A percentile compares a stretch with the other conserved stretches of the same genome.
Evolutionary conservation across 2,888 invertebrate species (phyloP).

Genomic region (Caenorhabditis sp.): DNA sequence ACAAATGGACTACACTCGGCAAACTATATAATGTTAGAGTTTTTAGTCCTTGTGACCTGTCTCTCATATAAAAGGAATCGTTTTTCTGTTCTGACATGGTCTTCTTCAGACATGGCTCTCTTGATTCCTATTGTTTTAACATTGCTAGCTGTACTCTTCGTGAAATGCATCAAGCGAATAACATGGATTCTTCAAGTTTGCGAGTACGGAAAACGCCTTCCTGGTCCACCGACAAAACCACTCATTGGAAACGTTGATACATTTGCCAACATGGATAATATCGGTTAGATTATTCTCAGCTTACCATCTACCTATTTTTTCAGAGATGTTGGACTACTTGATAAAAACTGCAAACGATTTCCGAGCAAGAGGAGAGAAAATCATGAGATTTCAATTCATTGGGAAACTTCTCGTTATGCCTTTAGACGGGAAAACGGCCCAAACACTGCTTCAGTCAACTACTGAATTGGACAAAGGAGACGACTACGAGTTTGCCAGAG

Average conservation of each 20-base stretch:
- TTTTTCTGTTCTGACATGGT: no score
- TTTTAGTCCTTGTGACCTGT: no score
- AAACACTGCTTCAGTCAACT: slow-evolving; percentile 79
- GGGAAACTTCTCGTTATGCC: slow-evolving; percentile 11
- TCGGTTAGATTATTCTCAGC: neutral
- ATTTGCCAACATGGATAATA: neutral
- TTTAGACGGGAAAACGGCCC: slow-evolving; percentile 32
- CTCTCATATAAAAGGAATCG: no score
- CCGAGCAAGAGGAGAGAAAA: slow-evolving; percentile 2
- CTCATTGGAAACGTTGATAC: slow-evolving; percentile 20
- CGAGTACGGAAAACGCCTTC: slow-evolving; percentile 2
- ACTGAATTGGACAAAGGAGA: slow-evolving; percentile 83
- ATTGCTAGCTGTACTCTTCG: neutral
- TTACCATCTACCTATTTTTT: neutral
- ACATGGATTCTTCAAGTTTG: neutral
- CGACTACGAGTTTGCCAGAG: slow-evolving; percentile 84
- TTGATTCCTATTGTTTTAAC: slow-evolving; percentile 11
- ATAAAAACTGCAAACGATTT: neutral
- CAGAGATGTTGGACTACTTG: slow-evolving; percentile 22
- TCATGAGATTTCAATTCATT: slow-evolving; percentile 18
- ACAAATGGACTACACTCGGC: no score
- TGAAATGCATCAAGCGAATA: neutral
- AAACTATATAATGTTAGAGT: no score
- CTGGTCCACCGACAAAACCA: slow-evolving; percentile 19
- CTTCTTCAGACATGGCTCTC: no score